Base-by-base conservation (phyloP, 2,113 vertebrate genomes). In the Lagopus leucura region DNA sequence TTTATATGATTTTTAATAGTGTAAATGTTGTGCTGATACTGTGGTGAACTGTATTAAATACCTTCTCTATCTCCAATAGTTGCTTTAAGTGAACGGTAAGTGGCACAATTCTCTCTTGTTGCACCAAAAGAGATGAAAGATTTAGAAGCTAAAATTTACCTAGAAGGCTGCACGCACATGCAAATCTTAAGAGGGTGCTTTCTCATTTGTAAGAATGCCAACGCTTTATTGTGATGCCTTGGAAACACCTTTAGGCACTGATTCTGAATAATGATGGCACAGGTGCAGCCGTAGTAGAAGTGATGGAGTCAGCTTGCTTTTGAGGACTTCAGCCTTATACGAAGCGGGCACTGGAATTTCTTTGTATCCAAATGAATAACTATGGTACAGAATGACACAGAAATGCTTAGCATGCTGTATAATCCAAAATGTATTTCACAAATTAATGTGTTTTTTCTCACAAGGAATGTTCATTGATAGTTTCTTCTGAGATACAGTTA, bases 171-270 rank as follows among this genome's bases (percentile, higher is more conserved):
- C 13, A 14, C n/a, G 50, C 52, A 64, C 40, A 69, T 22, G 22
- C 36, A 73, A 83, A 71, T 91, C 91, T 82, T 86, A 88, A 88
- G 77, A 86, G 42, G 10, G 25, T 63, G 78, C 73, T 92, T 95
- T 83, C 83, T 95, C 54, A 86, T 94, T 94, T 95, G 86, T 93
- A 94, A 73, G 40, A 60, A 74, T 50, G 92, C 72, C 86, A 95
- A 22, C 6, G 36, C 58, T 95, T 89, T 93, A 94, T 95, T 95
- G 60, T 94, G 95, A 85, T 92, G 78, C 67, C 72, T 96, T 94
- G 93, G 94, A 97, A 96, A 66, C 43, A 14, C 77, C 47, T 82
- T 72, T 50, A 77, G 55, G 30, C 90, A 88, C 75, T 84, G 86
- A 96, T 94, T 96, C 65, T 38, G 82, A 48, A 90, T 88, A 88